Evolutionary conservation across 2,113 vertebrate genomes (phyloP).

Genomic region (Chelonoidis abingdonii): DNA sequence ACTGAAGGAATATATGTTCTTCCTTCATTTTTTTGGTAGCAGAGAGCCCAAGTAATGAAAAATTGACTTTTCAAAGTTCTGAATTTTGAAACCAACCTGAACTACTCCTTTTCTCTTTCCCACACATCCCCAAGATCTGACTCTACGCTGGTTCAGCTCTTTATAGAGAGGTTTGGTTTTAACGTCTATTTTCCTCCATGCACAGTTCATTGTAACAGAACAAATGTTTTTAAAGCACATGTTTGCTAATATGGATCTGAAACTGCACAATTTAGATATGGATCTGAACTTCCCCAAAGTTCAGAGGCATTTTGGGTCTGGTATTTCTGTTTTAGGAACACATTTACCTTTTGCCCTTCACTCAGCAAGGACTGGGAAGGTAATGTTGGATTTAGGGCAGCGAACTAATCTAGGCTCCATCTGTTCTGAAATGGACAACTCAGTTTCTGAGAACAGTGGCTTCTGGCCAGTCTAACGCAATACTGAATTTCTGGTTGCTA

Average conservation of each 20-base stretch:
- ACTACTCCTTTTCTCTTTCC: neutral
- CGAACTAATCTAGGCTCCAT: neutral
- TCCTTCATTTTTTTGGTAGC: neutral
- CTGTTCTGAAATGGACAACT: fast-evolving
- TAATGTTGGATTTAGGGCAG: neutral
- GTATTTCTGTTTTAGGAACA: neutral
- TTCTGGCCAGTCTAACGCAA: neutral
- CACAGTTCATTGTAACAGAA: neutral
- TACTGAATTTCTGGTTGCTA: neutral
- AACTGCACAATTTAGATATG: neutral
- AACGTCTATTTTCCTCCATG: neutral
- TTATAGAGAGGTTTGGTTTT: neutral
- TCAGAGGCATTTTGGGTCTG: neutral
- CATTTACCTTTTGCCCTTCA: neutral
- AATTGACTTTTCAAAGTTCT: neutral
- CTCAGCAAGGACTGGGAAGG: neutral
- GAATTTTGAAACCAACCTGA: neutral
- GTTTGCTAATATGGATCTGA: neutral
- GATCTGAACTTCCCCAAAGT: neutral
- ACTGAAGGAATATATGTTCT: neutral
- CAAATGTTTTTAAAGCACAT: neutral
- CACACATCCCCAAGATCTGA: neutral
- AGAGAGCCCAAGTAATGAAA: neutral
- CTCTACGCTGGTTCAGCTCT: neutral
- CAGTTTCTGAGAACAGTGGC: neutral